phyloP scores from a whole-genome alignment of 2,113 vertebrate species.

The Pristiophorus japonicus region DNA sequence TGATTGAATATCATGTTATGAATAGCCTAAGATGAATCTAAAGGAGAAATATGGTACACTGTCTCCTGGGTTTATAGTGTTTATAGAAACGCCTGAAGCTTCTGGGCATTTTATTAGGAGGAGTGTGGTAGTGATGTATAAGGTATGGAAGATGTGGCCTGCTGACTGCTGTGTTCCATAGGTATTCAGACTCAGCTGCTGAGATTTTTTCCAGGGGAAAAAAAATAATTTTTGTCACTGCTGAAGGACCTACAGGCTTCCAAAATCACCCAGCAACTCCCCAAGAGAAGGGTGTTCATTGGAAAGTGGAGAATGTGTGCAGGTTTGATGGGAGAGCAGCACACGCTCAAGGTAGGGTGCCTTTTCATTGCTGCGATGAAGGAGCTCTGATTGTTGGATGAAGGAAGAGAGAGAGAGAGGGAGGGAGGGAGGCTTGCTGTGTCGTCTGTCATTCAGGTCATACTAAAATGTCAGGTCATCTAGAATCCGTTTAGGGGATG shows the following conservation, averaged over 20 bases:
- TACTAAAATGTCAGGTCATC: constrained; percentile 25
- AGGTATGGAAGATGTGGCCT: constrained; percentile 64
- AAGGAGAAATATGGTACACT: constrained; percentile 23
- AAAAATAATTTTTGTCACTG: constrained; percentile 37
- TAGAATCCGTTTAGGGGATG: background rate
- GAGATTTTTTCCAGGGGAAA: constrained; percentile 60
- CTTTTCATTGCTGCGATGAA: constrained; percentile 40
- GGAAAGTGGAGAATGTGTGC: constrained; percentile 52
- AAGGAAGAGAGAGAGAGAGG: background rate
- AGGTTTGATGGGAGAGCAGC: constrained; percentile 47
- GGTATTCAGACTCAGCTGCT: constrained; percentile 45
- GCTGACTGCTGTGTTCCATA: constrained; percentile 50
- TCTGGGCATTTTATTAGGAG: constrained; percentile 60
- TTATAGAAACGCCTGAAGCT: constrained; percentile 34
- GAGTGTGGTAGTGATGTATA: constrained; percentile 72
- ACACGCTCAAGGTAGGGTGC: constrained; percentile 59
- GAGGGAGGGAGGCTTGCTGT: background rate
- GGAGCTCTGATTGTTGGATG: constrained; percentile 39
- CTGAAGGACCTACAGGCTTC: constrained; percentile 44
- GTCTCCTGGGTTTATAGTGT: constrained; percentile 30
- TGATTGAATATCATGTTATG: constrained; percentile 32
- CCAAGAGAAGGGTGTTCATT: constrained; percentile 45
- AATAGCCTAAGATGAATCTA: constrained; percentile 31
- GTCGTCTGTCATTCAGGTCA: constrained; percentile 21
- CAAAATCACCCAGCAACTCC: constrained; percentile 44